Evolutionary conservation across 2,113 vertebrate species (phyloP).

Genomic region (Phalacrocorax carbo): DNA sequence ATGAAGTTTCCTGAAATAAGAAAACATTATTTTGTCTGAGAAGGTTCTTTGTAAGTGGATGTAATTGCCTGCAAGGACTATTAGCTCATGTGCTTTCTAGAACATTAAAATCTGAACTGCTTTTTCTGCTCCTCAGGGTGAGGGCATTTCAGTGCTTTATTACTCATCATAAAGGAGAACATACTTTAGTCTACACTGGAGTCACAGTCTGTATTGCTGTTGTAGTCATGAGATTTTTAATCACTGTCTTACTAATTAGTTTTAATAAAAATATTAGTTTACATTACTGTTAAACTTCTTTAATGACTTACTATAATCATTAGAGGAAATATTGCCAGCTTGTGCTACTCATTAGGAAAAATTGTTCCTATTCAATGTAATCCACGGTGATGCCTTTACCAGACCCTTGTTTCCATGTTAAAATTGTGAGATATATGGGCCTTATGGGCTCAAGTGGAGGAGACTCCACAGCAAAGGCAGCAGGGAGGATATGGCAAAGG

Average conservation of each 20-base stretch:
- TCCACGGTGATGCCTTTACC: background rate
- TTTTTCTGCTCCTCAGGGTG: background rate
- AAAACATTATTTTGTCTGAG: background rate
- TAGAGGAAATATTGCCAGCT: background rate
- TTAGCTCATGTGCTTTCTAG: background rate
- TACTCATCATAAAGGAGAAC: background rate
- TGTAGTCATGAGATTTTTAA: background rate
- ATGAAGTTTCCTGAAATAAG: background rate
- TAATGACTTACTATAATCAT: background rate
- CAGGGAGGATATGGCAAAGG: background rate
- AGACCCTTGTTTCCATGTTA: background rate
- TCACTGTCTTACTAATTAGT: background rate
- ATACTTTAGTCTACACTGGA: background rate
- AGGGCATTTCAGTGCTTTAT: background rate
- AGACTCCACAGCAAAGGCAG: background rate
- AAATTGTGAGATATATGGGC: background rate
- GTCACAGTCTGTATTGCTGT: background rate
- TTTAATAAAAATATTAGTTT: background rate
- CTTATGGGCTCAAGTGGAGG: background rate
- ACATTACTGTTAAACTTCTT: background rate
- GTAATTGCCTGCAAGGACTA: background rate
- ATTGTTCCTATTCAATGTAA: background rate
- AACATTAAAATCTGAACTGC: background rate
- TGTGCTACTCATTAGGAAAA: background rate
- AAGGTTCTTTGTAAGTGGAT: background rate